These are phyloP conservation scores for Micropterix aruncella DNA, from an alignment of 2,888 invertebrate species.

Conservation along the genomic window DNA sequence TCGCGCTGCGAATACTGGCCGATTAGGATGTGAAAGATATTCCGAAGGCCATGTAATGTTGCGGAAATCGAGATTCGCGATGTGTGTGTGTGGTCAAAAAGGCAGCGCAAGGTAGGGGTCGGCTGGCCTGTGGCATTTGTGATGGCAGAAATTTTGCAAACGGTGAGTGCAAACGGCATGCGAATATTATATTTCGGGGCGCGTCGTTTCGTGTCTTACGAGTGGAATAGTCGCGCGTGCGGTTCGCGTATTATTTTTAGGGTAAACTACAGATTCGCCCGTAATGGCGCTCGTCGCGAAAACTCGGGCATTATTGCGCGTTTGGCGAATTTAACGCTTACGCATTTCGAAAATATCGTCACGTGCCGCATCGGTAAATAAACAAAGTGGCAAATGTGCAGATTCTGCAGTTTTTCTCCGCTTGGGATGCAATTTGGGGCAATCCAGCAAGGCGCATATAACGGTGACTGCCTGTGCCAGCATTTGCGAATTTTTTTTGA, in stretches of 20 bases:
- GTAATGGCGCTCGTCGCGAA: conserved; percentile 20
- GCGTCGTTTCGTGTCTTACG: conserved; percentile 18
- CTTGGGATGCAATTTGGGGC: conserved; percentile 38
- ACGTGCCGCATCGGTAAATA: conserved; percentile 21
- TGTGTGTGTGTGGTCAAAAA: conserved; percentile 43
- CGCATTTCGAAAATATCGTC: conserved; percentile 7
- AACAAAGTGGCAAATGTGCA: conserved; percentile 17
- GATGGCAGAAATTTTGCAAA: conserved; percentile 66
- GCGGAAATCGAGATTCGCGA: conserved; percentile 36
- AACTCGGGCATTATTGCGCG: conserved; percentile 43
- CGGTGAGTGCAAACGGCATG: conserved; percentile 53
- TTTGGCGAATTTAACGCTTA: conserved; percentile 25
- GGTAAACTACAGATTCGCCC: conserved; percentile 7
- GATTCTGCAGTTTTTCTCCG: conserved; percentile 29
- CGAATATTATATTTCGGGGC: conserved; percentile 7
- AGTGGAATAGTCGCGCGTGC: conserved; percentile 24
- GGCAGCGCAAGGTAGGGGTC: conserved; percentile 64
- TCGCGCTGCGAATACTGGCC: conserved; percentile 44
- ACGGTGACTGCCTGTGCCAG: conserved; percentile 46
- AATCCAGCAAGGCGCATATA: conserved; percentile 43
- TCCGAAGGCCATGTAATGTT: conserved; percentile 51
- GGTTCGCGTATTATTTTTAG: conserved; percentile 3
- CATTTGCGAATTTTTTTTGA: conserved; percentile 46
- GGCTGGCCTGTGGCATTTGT: conserved; percentile 66
- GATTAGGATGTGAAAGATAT: conserved; percentile 50